Percentiles rank a stretch among this genome's conserved stretches.
phyloP scores from a whole-genome alignment of 1,140 invertebrate genomes.

The Drosophila asahinai region DNA sequence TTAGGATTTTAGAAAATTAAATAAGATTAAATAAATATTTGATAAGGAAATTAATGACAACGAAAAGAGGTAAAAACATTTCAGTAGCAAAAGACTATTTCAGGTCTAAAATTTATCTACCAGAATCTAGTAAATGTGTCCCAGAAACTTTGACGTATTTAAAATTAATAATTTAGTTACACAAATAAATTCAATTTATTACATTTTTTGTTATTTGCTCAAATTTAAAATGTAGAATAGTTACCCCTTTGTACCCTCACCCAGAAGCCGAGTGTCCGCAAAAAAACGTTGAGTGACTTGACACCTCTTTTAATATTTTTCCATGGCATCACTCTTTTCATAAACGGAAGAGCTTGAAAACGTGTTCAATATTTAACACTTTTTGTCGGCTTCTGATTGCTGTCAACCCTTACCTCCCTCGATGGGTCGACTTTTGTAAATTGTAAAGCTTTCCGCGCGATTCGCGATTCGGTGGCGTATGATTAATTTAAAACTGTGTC shows the following conservation, averaged over 20 bases:
- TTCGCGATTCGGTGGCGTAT: conserved; percentile 66
- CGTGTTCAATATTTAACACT: conserved; percentile 49
- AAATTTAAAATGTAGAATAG: neutral
- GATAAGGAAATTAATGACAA: neutral
- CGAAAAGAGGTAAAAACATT: neutral
- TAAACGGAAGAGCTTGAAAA: conserved; percentile 29
- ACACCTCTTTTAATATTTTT: conserved; percentile 15
- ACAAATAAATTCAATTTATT: too few relatives aligned
- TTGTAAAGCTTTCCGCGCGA: conserved; percentile 68
- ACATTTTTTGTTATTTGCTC: too few relatives aligned
- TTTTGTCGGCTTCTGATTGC: conserved; percentile 47
- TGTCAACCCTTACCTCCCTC: conserved; percentile 21
- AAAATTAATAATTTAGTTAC: too few relatives aligned
- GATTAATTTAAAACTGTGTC: conserved; percentile 83
- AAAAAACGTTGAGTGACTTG: conserved; percentile 7
- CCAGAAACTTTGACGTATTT: too few relatives aligned
- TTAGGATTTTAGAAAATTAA: neutral
- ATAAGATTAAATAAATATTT: conserved; percentile 5
- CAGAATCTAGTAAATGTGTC: too few relatives aligned
- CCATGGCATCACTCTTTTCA: conserved; percentile 14
- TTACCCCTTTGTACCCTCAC: too few relatives aligned
- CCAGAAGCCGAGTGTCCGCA: neutral
- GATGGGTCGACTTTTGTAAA: conserved; percentile 29
- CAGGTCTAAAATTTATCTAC: neutral
- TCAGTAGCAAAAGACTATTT: too few relatives aligned